These are phyloP conservation scores for Didymodactylos carnosus DNA, from an alignment of 2,888 invertebrate species.

Conservation along the genomic window DNA sequence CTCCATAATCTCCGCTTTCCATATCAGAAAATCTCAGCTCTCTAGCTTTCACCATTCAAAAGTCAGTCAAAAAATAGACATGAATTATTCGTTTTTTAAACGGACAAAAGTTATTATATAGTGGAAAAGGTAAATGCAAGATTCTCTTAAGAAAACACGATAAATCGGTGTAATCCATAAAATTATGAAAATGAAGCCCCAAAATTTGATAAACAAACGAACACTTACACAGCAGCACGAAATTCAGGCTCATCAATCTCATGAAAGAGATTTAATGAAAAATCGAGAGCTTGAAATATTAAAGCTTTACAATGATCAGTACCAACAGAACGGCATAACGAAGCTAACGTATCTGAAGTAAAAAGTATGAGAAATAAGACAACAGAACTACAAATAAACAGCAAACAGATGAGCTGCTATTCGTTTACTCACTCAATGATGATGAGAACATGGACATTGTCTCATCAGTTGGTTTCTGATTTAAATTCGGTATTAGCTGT, in stretches of 20 bases:
- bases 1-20: no score
- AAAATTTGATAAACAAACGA: no score
- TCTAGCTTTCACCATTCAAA: no score
- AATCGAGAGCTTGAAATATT: background rate
- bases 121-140: no score
- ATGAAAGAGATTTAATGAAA: background rate
- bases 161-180: no score
- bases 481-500: background rate
- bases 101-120: no score
- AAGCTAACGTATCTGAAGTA: background rate
- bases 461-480: background rate
- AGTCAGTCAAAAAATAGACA: no score
- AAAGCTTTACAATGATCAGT: background rate
- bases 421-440: background rate
- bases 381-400: background rate
- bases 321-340: background rate
- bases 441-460: background rate
- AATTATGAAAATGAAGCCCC: no score
- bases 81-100: no score
- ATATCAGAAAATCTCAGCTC: no score
- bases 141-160: no score
- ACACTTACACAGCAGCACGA: background rate
- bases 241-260: background rate
- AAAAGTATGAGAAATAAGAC: background rate
- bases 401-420: no score